Conservation (phyloP, 2,797 vertebrate genomes). For the Dryobates pubescens region DNA sequence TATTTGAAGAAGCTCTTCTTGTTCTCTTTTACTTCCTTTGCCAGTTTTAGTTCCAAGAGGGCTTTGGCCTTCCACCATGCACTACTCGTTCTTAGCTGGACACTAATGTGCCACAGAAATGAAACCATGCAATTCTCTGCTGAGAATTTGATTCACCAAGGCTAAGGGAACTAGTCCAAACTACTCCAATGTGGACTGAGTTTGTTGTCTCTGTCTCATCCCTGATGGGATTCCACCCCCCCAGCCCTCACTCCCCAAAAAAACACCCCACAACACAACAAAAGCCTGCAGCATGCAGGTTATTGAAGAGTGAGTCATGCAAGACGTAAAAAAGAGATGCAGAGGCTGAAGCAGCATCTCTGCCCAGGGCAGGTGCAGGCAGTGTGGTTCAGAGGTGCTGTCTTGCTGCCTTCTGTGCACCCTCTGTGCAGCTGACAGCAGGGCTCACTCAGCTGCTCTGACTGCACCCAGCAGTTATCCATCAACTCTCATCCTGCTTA, state of each 20-base stretch:
- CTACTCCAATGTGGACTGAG: background rate
- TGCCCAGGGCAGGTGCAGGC: accelerated
- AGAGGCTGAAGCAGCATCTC: background rate
- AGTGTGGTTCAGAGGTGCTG: background rate
- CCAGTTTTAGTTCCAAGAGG: no score
- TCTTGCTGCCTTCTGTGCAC: background rate
- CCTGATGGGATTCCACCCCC: no score
- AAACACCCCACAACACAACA: no score
- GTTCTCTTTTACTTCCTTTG: no score
- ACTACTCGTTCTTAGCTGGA: background rate
- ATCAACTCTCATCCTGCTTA: background rate
- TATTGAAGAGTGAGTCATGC: background rate
- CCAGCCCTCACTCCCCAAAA: no score
- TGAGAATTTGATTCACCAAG: background rate
- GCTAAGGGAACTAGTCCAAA: background rate
- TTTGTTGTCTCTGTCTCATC: background rate
- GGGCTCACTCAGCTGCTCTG: background rate
- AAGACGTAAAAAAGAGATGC: background rate
- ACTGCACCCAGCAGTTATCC: background rate
- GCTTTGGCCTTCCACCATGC: background rate
- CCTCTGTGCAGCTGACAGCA: background rate
- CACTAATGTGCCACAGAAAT: background rate
- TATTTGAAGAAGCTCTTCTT: no score
- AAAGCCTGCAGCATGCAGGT: background rate
- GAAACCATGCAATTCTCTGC: background rate